Evolutionary conservation across 1,140 invertebrate species (phyloP).

Genomic region (Augochlora pura): DNA sequence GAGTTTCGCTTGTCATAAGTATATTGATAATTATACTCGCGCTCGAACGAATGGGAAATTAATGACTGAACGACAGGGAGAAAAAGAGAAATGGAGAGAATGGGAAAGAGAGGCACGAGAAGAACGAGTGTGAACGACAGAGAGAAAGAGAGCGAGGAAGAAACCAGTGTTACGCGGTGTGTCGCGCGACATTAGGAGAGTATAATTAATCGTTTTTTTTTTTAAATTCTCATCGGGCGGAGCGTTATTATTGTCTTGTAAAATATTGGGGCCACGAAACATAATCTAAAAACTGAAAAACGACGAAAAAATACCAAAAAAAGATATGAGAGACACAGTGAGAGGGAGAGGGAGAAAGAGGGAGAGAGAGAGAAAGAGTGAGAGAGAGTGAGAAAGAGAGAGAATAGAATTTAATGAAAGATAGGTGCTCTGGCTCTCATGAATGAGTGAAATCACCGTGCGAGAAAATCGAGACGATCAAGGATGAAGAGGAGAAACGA

Average conservation of each 20-base stretch:
- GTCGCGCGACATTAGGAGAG: conserved; percentile 34
- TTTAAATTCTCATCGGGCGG: conserved; percentile 41
- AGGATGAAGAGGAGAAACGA: background rate
- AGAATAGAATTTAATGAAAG: no score
- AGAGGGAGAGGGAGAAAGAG: conserved; percentile 22
- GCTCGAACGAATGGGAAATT: background rate
- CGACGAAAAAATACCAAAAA: conserved; percentile 39
- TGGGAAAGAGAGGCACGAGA: background rate
- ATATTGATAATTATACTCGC: conserved; percentile 9
- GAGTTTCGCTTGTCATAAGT: conserved; percentile 45
- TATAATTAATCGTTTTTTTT: conserved; percentile 38
- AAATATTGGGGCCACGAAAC: conserved; percentile 77
- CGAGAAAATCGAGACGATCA: conserved; percentile 16
- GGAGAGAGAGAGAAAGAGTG: conserved; percentile 28
- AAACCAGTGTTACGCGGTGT: background rate
- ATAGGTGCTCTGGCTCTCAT: no score
- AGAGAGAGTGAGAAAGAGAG: background rate
- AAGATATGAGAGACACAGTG: conserved; percentile 26
- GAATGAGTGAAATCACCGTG: no score
- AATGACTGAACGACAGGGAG: no score
- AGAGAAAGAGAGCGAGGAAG: background rate
- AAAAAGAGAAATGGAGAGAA: background rate
- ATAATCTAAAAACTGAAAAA: conserved; percentile 72
- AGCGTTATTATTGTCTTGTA: conserved; percentile 65
- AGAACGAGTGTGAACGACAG: background rate